Conservation (phyloP, 2,113 vertebrate species). For the Alectura lathami region DNA sequence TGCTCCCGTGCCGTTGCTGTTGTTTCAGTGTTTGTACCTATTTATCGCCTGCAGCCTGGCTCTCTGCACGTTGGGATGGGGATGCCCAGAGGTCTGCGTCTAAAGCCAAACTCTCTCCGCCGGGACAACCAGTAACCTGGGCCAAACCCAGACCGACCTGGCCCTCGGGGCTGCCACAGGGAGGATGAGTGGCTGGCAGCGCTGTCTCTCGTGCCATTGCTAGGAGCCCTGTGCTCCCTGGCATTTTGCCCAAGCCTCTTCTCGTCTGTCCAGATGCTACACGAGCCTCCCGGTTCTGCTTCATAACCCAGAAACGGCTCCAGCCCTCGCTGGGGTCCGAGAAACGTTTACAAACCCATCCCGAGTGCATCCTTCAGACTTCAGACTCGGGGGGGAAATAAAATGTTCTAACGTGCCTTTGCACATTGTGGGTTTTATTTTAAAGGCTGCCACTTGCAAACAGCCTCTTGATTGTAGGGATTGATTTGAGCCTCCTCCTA, state of each 20-base stretch:
- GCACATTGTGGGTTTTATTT: background rate
- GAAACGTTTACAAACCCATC: background rate
- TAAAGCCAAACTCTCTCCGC: background rate
- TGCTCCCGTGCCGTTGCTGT: background rate
- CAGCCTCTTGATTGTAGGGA: too few relatives aligned
- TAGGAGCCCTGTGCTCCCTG: background rate
- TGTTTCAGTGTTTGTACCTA: background rate
- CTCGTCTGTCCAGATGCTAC: background rate
- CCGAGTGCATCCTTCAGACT: background rate
- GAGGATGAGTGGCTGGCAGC: accelerated
- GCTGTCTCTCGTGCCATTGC: background rate
- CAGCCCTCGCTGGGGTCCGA: accelerated
- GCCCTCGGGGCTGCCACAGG: background rate
- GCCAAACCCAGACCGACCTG: background rate
- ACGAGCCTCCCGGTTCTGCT: background rate
- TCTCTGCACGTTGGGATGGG: background rate
- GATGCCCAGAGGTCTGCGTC: accelerated
- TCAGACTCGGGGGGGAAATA: background rate
- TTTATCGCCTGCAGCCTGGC: background rate
- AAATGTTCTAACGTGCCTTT: background rate
- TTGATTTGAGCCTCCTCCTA: background rate
- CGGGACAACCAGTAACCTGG: background rate
- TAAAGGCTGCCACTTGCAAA: background rate
- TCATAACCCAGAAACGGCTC: background rate
- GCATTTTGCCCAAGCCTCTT: background rate